These are phyloP conservation scores for Coecobrya sp. DNA, from an alignment of 2,888 invertebrate genomes.

Conservation along the genomic window DNA sequence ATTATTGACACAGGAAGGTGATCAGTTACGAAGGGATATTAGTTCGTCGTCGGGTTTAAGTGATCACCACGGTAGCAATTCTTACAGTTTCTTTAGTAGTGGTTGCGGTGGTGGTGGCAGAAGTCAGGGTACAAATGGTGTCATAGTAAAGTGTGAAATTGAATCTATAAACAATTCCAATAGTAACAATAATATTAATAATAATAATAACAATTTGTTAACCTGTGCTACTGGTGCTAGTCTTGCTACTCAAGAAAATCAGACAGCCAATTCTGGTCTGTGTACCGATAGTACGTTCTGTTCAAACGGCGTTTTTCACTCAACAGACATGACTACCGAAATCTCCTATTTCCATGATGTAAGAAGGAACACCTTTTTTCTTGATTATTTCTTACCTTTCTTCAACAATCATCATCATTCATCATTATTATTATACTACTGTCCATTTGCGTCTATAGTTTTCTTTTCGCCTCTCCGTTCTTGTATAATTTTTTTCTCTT, in stretches of 20 bases:
- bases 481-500: background rate
- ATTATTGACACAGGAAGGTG: slow-evolving; percentile 17
- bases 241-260: slow-evolving; percentile 69
- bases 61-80: slow-evolving; percentile 41
- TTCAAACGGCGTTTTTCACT: slow-evolving; percentile 75
- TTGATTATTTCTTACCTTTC: background rate
- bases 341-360: slow-evolving; percentile 86
- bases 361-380: slow-evolving; percentile 82
- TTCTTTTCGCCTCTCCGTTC: too few species aligned
- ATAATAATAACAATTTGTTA: slow-evolving; percentile 52
- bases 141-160: slow-evolving; percentile 72
- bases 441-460: too few species aligned
- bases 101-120: slow-evolving; percentile 52
- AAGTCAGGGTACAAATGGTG: slow-evolving; percentile 76
- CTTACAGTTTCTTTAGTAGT: slow-evolving; percentile 66
- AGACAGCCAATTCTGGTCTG: slow-evolving; percentile 63
- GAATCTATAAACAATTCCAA: slow-evolving; percentile 54
- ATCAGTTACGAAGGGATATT: slow-evolving; percentile 18
- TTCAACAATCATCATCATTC: background rate
- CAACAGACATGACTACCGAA: slow-evolving; percentile 85
- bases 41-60: slow-evolving; percentile 3
- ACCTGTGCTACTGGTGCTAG: slow-evolving; percentile 79
- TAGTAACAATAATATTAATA: slow-evolving; percentile 35
- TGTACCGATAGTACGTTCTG: slow-evolving; percentile 59
- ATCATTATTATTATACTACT: background rate